A percentile compares a stretch with the other conserved stretches of the same genome.
Conservation (phyloP, 1,140 invertebrate genomes). For the Diprion similis region DNA sequence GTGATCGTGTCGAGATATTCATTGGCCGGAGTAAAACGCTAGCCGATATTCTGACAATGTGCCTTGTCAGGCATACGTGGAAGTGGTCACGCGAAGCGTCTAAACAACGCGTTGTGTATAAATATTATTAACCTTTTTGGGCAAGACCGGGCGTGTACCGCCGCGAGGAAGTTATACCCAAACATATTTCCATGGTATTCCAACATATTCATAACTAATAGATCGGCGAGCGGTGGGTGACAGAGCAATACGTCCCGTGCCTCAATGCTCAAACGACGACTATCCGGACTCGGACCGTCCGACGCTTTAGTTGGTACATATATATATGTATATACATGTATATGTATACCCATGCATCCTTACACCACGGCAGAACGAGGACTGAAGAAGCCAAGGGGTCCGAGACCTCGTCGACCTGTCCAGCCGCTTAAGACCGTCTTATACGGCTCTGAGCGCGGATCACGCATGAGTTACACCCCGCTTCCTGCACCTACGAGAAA, state of each 20-base stretch:
- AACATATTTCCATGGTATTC: background rate
- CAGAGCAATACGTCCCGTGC: constrained; percentile 59
- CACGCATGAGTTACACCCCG: background rate
- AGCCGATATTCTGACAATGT: constrained; percentile 14
- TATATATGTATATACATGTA: too few relatives aligned
- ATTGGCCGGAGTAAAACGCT: too few relatives aligned
- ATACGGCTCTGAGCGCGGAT: too few relatives aligned
- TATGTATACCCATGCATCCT: too few relatives aligned
- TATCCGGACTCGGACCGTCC: background rate
- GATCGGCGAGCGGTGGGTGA: constrained; percentile 55
- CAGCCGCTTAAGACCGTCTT: constrained; percentile 4
- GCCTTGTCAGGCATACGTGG: background rate
- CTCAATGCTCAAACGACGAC: constrained; percentile 44
- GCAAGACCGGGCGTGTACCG: constrained; percentile 50
- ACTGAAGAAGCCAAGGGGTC: background rate
- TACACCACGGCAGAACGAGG: background rate
- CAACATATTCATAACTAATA: constrained; percentile 62
- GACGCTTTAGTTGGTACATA: background rate
- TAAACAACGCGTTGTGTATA: background rate
- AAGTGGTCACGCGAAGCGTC: background rate
- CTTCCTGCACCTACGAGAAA: too few relatives aligned
- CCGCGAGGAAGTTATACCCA: constrained; percentile 42
- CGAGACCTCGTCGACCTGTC: background rate
- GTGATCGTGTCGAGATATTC: constrained; percentile 24
- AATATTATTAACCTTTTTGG: background rate